Evolutionary conservation across 2,113 vertebrate genomes (phyloP).

Genomic region (Zingel zingel): DNA sequence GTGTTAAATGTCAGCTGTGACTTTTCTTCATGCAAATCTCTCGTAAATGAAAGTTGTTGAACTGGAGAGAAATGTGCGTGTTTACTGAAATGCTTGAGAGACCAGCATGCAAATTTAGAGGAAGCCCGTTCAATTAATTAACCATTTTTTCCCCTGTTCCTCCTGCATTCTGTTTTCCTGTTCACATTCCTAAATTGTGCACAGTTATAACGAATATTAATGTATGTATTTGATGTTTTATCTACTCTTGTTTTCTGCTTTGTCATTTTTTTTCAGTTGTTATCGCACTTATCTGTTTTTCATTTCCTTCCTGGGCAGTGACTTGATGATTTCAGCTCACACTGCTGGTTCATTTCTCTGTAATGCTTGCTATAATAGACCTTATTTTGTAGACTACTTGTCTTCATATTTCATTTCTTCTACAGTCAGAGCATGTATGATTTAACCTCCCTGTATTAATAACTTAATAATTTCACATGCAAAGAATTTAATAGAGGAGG

Average conservation of each 20-base stretch:
- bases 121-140: not conserved
- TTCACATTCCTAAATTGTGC: not conserved
- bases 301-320: conserved; percentile 39
- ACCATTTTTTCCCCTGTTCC: not conserved
- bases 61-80: not conserved
- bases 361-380: not conserved
- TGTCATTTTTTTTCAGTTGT: conserved; percentile 28
- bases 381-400: not conserved
- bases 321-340: not conserved
- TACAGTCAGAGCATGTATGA: not conserved
- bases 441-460: not conserved
- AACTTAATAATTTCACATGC: not conserved
- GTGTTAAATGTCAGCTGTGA: not conserved
- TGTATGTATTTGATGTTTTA: not conserved
- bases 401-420: not conserved
- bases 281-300: conserved; percentile 17
- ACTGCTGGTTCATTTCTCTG: not conserved
- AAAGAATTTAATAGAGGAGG: no score
- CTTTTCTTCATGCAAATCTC: not conserved
- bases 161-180: not conserved
- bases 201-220: no score
- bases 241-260: conserved; percentile 6
- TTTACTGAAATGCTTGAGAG: not conserved
- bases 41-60: not conserved
- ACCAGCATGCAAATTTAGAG: not conserved